These are phyloP conservation scores for Drosophila arawakana DNA, from an alignment of 1,140 invertebrate species.

Conservation along the genomic window DNA sequence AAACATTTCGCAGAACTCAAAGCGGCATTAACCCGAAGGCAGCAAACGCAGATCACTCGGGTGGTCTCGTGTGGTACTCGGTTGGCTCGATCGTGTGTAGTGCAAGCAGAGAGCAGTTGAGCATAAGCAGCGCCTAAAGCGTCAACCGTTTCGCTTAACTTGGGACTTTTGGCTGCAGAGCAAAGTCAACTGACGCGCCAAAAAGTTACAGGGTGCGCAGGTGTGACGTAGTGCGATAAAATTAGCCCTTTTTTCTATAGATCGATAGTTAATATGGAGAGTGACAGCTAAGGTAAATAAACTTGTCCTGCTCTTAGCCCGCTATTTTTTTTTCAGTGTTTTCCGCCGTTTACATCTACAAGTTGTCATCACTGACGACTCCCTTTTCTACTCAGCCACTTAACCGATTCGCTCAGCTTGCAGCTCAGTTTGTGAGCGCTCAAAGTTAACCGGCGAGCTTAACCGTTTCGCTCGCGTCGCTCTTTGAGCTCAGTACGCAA, in stretches of 20 bases:
- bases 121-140: neutral
- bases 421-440: slow-evolving; percentile 1
- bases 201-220: no score
- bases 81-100: neutral
- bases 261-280: no score
- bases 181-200: no score
- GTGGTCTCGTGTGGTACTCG: slow-evolving; percentile 1
- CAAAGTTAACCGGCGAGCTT: slow-evolving; percentile 5
- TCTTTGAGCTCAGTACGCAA: slow-evolving; percentile 59
- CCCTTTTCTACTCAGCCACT: slow-evolving; percentile 1
- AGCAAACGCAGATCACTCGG: slow-evolving; percentile 35
- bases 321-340: no score
- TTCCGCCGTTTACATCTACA: no score
- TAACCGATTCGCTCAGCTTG: slow-evolving; percentile 63
- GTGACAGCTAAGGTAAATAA: no score
- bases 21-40: slow-evolving; percentile 37
- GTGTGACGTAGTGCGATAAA: no score
- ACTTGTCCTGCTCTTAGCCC: no score
- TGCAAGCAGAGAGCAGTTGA: no score
- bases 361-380: no score
- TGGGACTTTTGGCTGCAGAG: no score
- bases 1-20: slow-evolving; percentile 23
- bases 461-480: slow-evolving; percentile 40
- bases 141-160: neutral
- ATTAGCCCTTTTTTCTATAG: no score